Base-by-base conservation (phyloP, 2,888 invertebrate species). In the Idaea dimidiata region DNA sequence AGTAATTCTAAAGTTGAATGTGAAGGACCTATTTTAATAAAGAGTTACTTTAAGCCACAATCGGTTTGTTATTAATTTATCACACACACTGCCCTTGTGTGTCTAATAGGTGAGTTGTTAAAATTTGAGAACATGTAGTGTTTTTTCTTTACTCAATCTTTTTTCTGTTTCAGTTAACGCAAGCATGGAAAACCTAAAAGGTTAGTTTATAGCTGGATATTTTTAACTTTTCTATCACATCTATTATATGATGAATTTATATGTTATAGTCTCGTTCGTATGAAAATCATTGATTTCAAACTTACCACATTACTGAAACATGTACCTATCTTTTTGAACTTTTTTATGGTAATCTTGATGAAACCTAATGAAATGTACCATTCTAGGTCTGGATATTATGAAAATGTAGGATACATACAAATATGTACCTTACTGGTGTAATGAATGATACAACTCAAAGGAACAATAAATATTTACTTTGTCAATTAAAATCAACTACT, bases 1-100 rank as follows among this genome's bases (percentile, higher is more conserved):
- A 93, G 90, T 94, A 94, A 93, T 91, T 91, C 89, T 84, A 86
- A 86, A 89, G 82, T 82, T 84, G 84, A 79, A 43, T 82, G 74
- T 79, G 71, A 82, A 78, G 83, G 85, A 87, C 90, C 81, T 77
- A 74, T 81, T 73, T 24, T 79, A 90, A 89, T 90, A 91, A 92
- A 91, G 89, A 84, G 86, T 91, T 91, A 91, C 88, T 89, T 83
- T 83, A 88, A 81, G 89, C 86, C 80, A 76, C 66, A 76, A 61
- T 74, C 65, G 69, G 69, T 84, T 82, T 87, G 78, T 89, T 81
- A 76, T 84, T 86, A 69, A 81, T 72, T 74, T 62, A 63, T 75
- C 73, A 72, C 67, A 68, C 72, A 72, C 67, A 68, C 72, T 76
- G 69, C 74, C 79, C 79, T 75, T 72, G 75, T 69, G 75, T 74